Evolutionary conservation across 2,113 vertebrate species (phyloP).

Genomic region (Sinocyclocheilus anshuiensis): DNA sequence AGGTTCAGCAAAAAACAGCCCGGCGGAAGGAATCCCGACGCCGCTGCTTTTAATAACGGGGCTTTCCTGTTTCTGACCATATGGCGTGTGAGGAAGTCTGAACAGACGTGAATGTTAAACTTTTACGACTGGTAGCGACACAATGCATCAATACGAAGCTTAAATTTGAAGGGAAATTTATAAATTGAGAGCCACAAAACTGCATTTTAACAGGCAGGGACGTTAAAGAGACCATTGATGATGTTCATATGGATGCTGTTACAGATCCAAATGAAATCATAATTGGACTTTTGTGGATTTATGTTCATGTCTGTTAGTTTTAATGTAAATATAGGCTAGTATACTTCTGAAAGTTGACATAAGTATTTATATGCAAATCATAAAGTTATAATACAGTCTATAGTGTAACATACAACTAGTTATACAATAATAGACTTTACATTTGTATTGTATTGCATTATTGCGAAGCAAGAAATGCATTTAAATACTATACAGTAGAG

Average conservation of each 20-base stretch:
- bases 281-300: neutral
- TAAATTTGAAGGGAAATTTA: constrained; percentile 49
- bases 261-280: neutral
- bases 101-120: constrained; percentile 51
- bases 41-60: constrained; percentile 48
- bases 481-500: too few species aligned
- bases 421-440: too few species aligned
- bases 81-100: neutral
- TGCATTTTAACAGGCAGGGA: constrained; percentile 42
- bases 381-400: too few species aligned
- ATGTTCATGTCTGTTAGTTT: neutral
- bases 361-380: neutral
- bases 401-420: too few species aligned
- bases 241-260: constrained; percentile 46
- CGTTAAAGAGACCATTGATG: constrained; percentile 45
- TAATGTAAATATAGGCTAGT: neutral
- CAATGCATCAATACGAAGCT: constrained; percentile 49
- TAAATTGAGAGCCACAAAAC: constrained; percentile 50
- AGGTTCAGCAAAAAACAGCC: constrained; percentile 17
- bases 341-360: neutral
- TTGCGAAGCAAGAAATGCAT: too few species aligned
- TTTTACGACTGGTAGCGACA: constrained; percentile 43
- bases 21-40: constrained; percentile 36
- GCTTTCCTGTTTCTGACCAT: constrained; percentile 49
- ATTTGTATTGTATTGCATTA: too few species aligned